Conservation (phyloP, 1,140 invertebrate genomes). For the Glomeris maerens region DNA sequence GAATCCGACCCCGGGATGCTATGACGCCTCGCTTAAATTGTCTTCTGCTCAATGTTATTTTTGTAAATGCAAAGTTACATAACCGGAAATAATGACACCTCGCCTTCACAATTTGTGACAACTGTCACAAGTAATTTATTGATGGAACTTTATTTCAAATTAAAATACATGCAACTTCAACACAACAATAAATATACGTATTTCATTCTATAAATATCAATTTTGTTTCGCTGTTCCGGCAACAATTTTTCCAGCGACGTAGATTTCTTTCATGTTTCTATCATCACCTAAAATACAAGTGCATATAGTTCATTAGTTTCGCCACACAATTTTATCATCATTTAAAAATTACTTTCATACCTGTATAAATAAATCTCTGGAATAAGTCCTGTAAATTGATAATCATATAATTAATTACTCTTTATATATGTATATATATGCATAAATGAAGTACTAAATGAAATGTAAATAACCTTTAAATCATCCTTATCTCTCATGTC, state of each 20-base stretch:
- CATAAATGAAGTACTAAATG: conserved; percentile 7
- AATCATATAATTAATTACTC: conserved; percentile 4
- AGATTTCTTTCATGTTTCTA: conserved; percentile 62
- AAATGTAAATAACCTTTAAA: background rate
- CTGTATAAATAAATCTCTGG: background rate
- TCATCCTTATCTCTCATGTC: conserved; percentile 30
- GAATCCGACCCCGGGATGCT: no score
- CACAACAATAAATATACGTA: no score
- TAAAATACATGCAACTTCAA: no score
- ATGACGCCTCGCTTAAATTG: no score
- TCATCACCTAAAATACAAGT: conserved; percentile 76
- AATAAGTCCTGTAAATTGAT: background rate
- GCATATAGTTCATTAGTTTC: conserved; percentile 55
- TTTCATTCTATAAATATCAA: no score
- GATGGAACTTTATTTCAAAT: no score
- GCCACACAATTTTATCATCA: conserved; percentile 30
- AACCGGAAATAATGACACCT: no score
- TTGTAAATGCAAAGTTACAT: no score
- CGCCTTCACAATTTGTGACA: no score
- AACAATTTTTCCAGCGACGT: conserved; percentile 54
- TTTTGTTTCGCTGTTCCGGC: no score
- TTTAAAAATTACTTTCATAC: background rate
- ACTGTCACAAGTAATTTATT: no score
- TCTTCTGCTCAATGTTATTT: no score
- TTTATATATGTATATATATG: background rate